Conservation (phyloP, 2,888 invertebrate species). For the Brenthis ino region DNA sequence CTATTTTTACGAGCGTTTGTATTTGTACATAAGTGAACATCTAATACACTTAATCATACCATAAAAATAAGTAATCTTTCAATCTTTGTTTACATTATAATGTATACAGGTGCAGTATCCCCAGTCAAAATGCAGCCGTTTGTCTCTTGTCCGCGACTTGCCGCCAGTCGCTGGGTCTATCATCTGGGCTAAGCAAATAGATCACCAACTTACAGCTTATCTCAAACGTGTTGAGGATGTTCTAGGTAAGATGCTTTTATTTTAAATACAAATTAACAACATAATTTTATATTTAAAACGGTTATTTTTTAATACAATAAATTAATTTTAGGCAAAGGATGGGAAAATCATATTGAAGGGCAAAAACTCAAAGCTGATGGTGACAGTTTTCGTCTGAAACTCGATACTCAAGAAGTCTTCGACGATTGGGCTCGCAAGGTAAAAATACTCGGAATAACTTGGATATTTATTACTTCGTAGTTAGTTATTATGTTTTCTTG, state of each 20-base stretch:
- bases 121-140: conserved; percentile 95
- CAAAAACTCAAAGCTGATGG: conserved; percentile 98
- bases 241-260: conserved; percentile 83
- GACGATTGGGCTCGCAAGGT: conserved; percentile 98
- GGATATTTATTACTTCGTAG: neutral
- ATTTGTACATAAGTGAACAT: too few species aligned
- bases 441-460: conserved; percentile 25
- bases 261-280: neutral
- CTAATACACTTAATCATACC: too few species aligned
- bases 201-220: conserved; percentile 97
- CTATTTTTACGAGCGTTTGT: too few species aligned
- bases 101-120: conserved; percentile 92
- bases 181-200: conserved; percentile 99
- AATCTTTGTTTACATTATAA: neutral
- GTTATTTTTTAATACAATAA: neutral
- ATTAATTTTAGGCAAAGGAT: conserved; percentile 89
- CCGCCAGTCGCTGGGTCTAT: conserved; percentile 99
- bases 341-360: conserved; percentile 99
- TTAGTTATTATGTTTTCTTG: neutral
- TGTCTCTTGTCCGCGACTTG: conserved; percentile 95
- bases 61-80: too few species aligned
- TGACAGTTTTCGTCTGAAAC: conserved; percentile 97
- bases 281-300: too few species aligned
- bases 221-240: conserved; percentile 99
- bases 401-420: conserved; percentile 98